Evolutionary conservation across 2,113 vertebrate species (phyloP).

Genomic region (Datnioides undecimradiatus): DNA sequence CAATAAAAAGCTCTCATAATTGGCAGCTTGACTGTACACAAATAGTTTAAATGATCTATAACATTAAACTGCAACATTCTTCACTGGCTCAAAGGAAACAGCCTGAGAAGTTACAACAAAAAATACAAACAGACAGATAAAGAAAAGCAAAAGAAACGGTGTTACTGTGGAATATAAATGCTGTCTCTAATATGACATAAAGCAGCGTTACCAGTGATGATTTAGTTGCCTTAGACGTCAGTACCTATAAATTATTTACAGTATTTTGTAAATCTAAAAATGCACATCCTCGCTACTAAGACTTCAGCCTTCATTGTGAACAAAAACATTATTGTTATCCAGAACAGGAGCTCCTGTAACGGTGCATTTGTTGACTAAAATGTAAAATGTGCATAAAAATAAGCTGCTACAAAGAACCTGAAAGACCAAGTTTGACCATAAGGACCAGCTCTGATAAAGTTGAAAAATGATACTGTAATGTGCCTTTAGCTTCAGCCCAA

Average conservation of each 20-base stretch:
- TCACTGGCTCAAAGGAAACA: neutral
- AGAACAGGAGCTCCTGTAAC: neutral
- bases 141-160: neutral
- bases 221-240: neutral
- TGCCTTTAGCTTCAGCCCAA: slow-evolving; percentile 25
- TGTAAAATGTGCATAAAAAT: neutral
- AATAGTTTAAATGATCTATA: neutral
- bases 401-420: slow-evolving; percentile 3
- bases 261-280: slow-evolving; percentile 4
- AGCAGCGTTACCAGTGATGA: neutral
- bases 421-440: slow-evolving; percentile 6
- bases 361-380: neutral
- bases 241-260: neutral
- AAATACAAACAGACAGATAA: neutral
- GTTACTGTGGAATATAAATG: neutral
- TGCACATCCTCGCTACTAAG: neutral
- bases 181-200: neutral
- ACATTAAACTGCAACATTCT: neutral
- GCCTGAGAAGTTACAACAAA: neutral
- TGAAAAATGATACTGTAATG: neutral
- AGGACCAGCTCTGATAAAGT: slow-evolving; percentile 28
- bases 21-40: neutral
- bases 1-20: neutral
- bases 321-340: neutral
- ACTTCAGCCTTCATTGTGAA: slow-evolving; percentile 11